Evolutionary conservation across 2,888 invertebrate species (phyloP), one percentile per base, ranked within the genome.

Genomic region (Polymixis flavicincta): DNA sequence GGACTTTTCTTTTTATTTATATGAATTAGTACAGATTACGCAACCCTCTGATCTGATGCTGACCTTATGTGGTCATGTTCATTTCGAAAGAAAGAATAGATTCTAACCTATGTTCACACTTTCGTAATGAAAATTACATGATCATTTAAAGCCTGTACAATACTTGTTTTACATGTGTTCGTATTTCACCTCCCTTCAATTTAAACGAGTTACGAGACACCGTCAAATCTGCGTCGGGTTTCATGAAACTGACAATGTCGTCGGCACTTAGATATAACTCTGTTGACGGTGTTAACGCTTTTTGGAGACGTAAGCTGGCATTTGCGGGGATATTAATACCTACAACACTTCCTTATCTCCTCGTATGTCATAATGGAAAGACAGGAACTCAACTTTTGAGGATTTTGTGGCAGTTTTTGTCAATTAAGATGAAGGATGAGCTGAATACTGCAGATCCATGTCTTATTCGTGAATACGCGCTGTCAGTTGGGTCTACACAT

Each of bases 181-280:
- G 50, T 11, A 17, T 32, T 32, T 50, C 32, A 50, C 32, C 4
- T 37, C 11, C 11, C n/a, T 66, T 32, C n/a, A 52, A n/a, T 52
- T 32, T 19, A 66, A 32, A 19, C 32, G n/a, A 52, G 17, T 66
- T 32, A 66, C 32, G 66, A 50, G 37, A 71, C 54, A 28, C n/a
- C 68, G 42, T 45, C 17, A 42, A 52, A 61, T 42, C 50, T 68
- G 68, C 28, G 68, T 52, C 52, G 28, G 68, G 52, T 71, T 54
- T 54, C 17, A 52, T 52, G 8, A 54, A 52, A 68, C n/a, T 28
- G 69, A 68, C 28, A 71, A 68, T 54, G 37, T 52, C 37, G 68
- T 54, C 32, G n/a, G 42, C n/a, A 28, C 2, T 42, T 28, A 42
- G 28, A 69, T 48, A 63, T 17, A 17, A 13, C 63, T 32, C 32